A percentile compares a stretch with the other conserved stretches of the same genome.
phyloP scores from a whole-genome alignment of 2,888 invertebrate species.

The Ectemnius lituratus region DNA sequence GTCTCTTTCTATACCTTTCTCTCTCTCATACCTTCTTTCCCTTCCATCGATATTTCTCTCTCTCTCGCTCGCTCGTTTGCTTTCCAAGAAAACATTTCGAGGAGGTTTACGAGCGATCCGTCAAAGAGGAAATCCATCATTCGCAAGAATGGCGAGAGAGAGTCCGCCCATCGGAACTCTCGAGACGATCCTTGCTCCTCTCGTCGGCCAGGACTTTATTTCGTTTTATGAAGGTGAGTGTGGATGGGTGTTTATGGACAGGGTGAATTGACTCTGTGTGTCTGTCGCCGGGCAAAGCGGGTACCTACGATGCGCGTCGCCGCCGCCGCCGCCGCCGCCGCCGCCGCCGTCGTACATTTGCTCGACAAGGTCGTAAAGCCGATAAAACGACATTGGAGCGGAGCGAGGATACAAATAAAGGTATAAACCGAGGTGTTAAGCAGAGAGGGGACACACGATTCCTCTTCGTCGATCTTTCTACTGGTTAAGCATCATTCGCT shows the following conservation, averaged over 20 bases:
- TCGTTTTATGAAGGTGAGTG: constrained; percentile 68
- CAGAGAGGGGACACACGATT: neutral
- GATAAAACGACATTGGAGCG: constrained; percentile 60
- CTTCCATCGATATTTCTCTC: too few relatives aligned
- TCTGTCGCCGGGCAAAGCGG: constrained; percentile 24
- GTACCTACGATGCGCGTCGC: constrained; percentile 35
- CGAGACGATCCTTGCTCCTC: constrained; percentile 31
- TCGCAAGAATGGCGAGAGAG: constrained; percentile 62
- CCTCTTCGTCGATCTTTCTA: too few relatives aligned
- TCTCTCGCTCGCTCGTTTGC: constrained; percentile 47
- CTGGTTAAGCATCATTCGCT: neutral
- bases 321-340: constrained; percentile 37
- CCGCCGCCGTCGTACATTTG: constrained; percentile 54
- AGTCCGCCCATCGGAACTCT: constrained; percentile 61
- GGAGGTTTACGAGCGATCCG: constrained; percentile 74
- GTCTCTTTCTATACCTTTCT: neutral
- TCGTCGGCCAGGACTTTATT: constrained; percentile 50
- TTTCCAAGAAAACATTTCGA: constrained; percentile 65
- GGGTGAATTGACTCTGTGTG: constrained; percentile 49
- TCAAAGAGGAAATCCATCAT: constrained; percentile 74
- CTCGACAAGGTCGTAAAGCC: constrained; percentile 57
- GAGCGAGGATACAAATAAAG: constrained; percentile 52
- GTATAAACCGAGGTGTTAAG: constrained; percentile 46
- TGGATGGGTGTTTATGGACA: constrained; percentile 58
- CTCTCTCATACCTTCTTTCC: neutral